Evolutionary conservation across 2,113 vertebrate genomes (phyloP), one percentile per base, ranked within the genome.

Genomic region (Erythrocebus patas): DNA sequence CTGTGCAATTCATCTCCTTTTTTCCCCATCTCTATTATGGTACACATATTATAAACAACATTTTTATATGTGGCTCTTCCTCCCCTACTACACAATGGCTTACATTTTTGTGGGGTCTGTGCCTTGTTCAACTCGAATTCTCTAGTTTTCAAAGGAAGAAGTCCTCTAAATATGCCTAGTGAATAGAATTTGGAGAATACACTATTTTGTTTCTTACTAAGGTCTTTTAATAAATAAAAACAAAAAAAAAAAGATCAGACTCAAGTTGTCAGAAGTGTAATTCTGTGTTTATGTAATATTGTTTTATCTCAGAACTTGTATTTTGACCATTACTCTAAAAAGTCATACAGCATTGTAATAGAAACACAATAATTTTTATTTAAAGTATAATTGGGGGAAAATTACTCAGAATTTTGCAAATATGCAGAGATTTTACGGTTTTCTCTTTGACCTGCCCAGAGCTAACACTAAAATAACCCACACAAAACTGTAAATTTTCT

Each of bases 51-150:
- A 66, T n/a, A 73, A 22, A 18, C 13, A 75, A 64, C 30, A 3
- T 27, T 81, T 55, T 8, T 45, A 6, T 5, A 6, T n/a, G 30
- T 30, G 1, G 2, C 9, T 66, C 6, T 73, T 6, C 22, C 30
- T 22, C 10, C 5, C 4, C 45, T 35, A 25, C 3, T 38, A 27
- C n/a, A 30, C 2, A 30, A 3, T 45, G 1, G n/a, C 18, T 30
- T 30, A 17, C 27, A 16, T 82, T 22, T 38, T 3, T 6, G 6
- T 57, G 27, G 48, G 4, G 8, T 3, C 11, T 55, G 0, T 82
- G 6, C 18, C 13, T 38, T 38, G 35, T 8, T 10, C 3, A 38
- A 52, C 18, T 48, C 11, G 5, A 78, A 17, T 81, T 14, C 6
- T 73, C 6, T 12, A 40, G 23, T 81, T 73, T 30, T 18, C 5